phyloP scores from a whole-genome alignment of 1,140 invertebrate species.

The Lycorma delicatula region DNA sequence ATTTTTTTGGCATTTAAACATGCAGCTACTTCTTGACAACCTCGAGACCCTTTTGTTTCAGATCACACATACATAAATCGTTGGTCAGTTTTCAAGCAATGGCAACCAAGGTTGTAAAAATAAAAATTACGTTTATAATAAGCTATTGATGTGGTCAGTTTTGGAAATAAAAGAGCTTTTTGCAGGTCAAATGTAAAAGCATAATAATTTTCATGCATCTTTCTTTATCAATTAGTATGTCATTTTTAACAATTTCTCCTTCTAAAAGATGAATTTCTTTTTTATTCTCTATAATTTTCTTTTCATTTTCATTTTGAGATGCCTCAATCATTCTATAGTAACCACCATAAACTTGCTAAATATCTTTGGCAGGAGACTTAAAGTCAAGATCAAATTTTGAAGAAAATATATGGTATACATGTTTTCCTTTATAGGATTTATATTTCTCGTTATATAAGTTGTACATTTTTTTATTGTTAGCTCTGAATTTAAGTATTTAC shows the following conservation, averaged over 20 bases:
- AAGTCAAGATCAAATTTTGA: background rate
- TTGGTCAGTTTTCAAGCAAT: constrained; percentile 19
- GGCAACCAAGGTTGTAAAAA: too few species aligned
- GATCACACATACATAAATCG: constrained; percentile 28
- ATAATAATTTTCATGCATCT: constrained; percentile 7
- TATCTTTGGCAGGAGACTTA: background rate
- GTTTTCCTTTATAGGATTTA: background rate
- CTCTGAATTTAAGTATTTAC: background rate
- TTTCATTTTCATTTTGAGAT: background rate
- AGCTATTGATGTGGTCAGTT: constrained; percentile 25
- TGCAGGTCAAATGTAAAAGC: constrained; percentile 27
- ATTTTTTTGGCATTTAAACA: constrained; percentile 24
- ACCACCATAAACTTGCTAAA: too few species aligned
- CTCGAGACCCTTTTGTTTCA: constrained; percentile 27
- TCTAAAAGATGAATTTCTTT: background rate
- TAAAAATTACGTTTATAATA: constrained; percentile 30
- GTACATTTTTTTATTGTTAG: background rate
- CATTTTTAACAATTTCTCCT: background rate
- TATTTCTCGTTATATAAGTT: background rate
- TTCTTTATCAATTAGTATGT: background rate
- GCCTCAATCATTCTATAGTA: too few species aligned
- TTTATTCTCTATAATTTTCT: background rate
- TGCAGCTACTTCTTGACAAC: constrained; percentile 27
- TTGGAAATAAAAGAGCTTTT: constrained; percentile 28
- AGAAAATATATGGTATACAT: background rate